A percentile compares a stretch with the other conserved stretches of the same genome.
These are phyloP conservation scores for Bombycilla garrulus DNA, from an alignment of 2,113 vertebrate genomes.

Conservation along the genomic window DNA sequence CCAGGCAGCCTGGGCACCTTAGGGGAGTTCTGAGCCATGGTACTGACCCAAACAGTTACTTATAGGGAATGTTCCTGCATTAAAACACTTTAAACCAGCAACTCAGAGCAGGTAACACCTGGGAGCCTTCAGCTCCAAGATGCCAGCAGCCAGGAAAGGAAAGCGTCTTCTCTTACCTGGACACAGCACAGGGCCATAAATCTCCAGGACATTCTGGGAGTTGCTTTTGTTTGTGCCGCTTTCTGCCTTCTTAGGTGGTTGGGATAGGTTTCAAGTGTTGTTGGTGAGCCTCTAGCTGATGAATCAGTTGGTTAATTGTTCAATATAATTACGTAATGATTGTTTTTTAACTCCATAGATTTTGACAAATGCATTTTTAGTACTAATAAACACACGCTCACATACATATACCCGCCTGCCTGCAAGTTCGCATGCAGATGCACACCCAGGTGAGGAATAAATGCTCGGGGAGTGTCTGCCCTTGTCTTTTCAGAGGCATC, in stretches of 20 bases:
- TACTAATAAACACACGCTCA: not conserved
- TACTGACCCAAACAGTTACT: not conserved
- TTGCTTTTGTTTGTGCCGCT: conserved; percentile 9
- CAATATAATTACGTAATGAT: conserved; percentile 37
- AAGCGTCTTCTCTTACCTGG: not conserved
- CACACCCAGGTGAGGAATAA: conserved; percentile 30
- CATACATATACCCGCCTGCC: not conserved
- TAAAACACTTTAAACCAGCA: not conserved
- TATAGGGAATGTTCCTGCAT: not conserved
- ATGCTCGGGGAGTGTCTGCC: conserved; percentile 4
- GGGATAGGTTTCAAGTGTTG: conserved; percentile 38
- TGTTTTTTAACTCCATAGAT: conserved; percentile 58
- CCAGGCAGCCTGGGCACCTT: not conserved
- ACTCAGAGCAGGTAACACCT: not conserved
- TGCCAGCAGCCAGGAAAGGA: not conserved
- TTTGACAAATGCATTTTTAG: conserved; percentile 41
- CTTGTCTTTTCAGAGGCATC: not conserved
- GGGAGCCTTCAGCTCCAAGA: not conserved
- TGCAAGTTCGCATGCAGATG: not conserved
- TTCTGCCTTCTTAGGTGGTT: not conserved
- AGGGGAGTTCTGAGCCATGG: not conserved
- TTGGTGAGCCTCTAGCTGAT: conserved; percentile 29
- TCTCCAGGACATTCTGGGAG: not conserved
- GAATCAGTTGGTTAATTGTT: conserved; percentile 60
- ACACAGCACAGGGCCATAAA: not conserved